Evolutionary conservation across 2,888 invertebrate species (phyloP).

Genomic region (Harpagoxenus sublaevis): DNA sequence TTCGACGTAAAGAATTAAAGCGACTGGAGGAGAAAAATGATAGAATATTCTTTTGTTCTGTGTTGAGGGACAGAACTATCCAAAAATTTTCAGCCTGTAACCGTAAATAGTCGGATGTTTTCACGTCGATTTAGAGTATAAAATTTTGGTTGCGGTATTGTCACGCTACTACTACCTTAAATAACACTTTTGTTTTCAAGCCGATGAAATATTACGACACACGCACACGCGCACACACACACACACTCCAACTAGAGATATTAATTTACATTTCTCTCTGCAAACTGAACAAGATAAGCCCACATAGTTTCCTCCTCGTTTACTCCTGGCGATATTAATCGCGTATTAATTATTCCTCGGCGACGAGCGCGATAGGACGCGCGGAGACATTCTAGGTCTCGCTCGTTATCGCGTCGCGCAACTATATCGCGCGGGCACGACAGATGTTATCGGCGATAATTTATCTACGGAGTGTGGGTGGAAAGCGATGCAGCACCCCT

Average conservation of each 20-base stretch:
- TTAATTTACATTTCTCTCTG: not conserved
- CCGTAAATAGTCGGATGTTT: too few relatives aligned
- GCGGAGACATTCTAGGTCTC: not conserved
- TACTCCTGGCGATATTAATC: conserved; percentile 28
- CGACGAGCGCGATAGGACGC: conserved; percentile 8
- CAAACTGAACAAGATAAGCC: not conserved
- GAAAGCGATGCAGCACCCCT: not conserved
- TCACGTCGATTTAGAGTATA: too few relatives aligned
- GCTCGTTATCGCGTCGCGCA: conserved; percentile 36
- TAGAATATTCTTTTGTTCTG: too few relatives aligned
- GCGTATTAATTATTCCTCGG: conserved; percentile 27
- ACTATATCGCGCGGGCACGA: conserved; percentile 4
- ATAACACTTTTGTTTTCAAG: not conserved
- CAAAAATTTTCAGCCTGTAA: too few relatives aligned
- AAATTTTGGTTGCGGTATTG: too few relatives aligned
- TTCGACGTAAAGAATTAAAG: too few relatives aligned
- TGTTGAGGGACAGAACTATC: too few relatives aligned
- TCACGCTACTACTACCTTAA: too few relatives aligned
- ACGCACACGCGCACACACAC: not conserved
- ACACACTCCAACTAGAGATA: not conserved
- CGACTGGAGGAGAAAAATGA: too few relatives aligned
- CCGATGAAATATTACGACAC: not conserved
- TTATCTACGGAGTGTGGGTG: conserved; percentile 32
- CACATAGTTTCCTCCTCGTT: not conserved
- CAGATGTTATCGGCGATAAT: conserved; percentile 48